Evolutionary conservation across 2,797 vertebrate genomes (phyloP).

Genomic region (Cichlasoma orientale): DNA sequence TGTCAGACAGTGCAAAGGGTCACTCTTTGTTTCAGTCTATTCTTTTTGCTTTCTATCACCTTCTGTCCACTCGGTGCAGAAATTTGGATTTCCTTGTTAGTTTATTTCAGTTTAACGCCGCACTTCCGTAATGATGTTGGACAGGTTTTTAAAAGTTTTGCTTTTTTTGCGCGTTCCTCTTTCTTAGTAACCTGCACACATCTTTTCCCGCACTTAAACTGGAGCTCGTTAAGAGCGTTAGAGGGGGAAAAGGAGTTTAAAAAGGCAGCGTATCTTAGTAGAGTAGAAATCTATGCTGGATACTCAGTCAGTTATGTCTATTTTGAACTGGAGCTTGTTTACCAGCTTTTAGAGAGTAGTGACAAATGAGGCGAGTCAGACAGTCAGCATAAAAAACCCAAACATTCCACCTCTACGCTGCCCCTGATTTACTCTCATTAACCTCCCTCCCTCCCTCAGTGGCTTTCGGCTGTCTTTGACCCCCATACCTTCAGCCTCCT

Average conservation of each 20-base stretch:
- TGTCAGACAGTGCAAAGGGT: conserved; percentile 15
- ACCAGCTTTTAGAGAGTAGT: conserved; percentile 21
- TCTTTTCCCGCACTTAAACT: background rate
- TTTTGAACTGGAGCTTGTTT: conserved; percentile 28
- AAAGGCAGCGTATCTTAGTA: background rate
- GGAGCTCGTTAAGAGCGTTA: background rate
- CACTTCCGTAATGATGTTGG: too few relatives aligned
- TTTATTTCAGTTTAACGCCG: background rate
- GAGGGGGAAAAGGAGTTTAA: accelerated
- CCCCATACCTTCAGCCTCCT: conserved; percentile 43
- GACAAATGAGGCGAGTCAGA: conserved; percentile 57
- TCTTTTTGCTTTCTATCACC: background rate
- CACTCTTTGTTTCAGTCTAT: conserved; percentile 6
- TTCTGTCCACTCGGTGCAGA: background rate
- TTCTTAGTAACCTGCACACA: background rate
- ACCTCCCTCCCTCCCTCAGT: conserved; percentile 35
- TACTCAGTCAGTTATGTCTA: conserved; percentile 18
- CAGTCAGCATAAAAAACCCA: conserved; percentile 29
- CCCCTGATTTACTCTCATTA: conserved; percentile 58
- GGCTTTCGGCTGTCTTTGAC: conserved; percentile 40
- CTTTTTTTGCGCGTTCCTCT: background rate
- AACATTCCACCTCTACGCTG: conserved; percentile 38
- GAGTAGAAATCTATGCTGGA: background rate
- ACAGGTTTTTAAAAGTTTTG: background rate
- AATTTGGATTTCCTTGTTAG: background rate